Base-by-base conservation (phyloP, 2,888 invertebrate genomes). In the Dyspetes luteomarginatus region DNA sequence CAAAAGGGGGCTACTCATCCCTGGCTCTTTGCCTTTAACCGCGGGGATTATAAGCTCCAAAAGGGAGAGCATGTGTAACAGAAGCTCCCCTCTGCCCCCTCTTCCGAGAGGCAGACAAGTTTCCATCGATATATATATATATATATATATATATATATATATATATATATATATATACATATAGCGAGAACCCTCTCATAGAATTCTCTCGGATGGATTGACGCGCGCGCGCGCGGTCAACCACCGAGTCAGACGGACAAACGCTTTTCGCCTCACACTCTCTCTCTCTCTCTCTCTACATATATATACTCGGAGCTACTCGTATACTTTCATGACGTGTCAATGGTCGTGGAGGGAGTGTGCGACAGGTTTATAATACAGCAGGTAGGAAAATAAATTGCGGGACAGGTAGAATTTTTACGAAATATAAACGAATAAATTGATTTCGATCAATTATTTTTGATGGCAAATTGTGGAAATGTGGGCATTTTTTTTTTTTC, bases 321-420 rank as follows among this genome's bases (percentile, higher is more conserved):
- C n/a, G n/a, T n/a, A n/a, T n/a, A n/a, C n/a, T n/a, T n/a, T n/a
- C n/a, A n/a, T 15, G 41, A 58, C 67, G 80, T 76, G 80, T 72
- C 76, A 80, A 76, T 72, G 76, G 67, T 76, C 80, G 72, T 69
- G 64, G 24, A 41, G 0, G 30, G 41, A 28, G 17, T 24, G 48
- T 22, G 30, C 43, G 41, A 50, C 68, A 75, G 67, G 74, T 74
- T 55, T n/a, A n/a, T n/a, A 36, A 36, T 12, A 55, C 62, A 43
- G 52, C 64, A 64, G 65, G 56, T 67, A 56, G 56, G 48, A 26
- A 7, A 22, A 45, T n/a, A 43, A 3, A 48, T 17, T 41, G 41
- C 26, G 45, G 41, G 60, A 68, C 75, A 76, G 75, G 75, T 76
- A 52, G 50, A 36, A 36, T 12, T 12, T 36, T 36, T n/a, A n/a